Base-by-base conservation (phyloP, 2,888 invertebrate genomes). In the Nomada hirtipes region DNA sequence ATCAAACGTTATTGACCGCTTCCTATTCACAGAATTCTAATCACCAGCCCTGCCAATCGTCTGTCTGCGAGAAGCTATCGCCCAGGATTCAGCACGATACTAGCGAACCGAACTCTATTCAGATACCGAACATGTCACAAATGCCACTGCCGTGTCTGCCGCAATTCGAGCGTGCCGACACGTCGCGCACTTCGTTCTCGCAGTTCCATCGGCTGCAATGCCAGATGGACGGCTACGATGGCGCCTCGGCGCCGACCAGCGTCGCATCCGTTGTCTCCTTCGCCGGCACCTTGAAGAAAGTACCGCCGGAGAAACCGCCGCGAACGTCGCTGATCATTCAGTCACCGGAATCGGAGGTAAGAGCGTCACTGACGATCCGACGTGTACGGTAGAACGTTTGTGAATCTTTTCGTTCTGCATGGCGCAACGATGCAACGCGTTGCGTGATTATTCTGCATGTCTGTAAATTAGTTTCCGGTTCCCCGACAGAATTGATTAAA, bases 271-370 rank as follows among this genome's bases (percentile, higher is more conserved):
- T 86, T 10, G 81, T 76, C 7, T 89, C 88, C 69, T 91, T 93
- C 75, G 91, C 92, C 13, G 93, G 93, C 3, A 93, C 93, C 0
- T 77, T 93, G 82, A 93, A 93, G 88, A 93, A 93, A 76, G 91
- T 93, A 44, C 93, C 93, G 18, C 93, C 93, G 11, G 93, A 93
- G 85, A 93, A 93, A 80, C 93, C 93, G 59, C 93, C 93, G 26
- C 91, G 93, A 78, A 93, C 93, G 2, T 93, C 93, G 3, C 90
- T 93, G 71, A 93, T 92, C 88, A 89, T 92, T 76, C 93, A 93
- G 76, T 93, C 93, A 47, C 93, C 93, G 42, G 93, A 93, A 72
- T 86, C 91, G 36, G 93, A 93, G 93, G 93, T 93, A 93, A 93
- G 83, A n/a, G 11, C 13, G 10, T 4, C 9, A n/a, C 2, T 18